phyloP scores from a whole-genome alignment of 2,113 vertebrate genomes.

The Symphodus melops region DNA sequence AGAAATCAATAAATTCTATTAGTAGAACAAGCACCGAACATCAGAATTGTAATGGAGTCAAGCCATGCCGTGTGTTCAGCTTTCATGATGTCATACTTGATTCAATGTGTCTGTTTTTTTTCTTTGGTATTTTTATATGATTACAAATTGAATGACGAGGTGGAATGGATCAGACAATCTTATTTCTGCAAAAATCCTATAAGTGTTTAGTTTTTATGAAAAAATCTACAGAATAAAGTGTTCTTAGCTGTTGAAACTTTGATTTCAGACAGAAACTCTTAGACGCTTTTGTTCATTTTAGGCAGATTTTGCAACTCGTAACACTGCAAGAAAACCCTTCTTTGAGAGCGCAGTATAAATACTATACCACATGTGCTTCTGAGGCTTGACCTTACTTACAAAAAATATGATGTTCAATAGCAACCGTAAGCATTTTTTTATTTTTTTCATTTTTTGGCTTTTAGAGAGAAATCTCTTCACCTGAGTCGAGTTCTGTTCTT shows the following conservation, averaged over 20 bases:
- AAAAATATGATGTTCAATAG: background rate
- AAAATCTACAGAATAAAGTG: background rate
- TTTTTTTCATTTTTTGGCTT: too few species aligned
- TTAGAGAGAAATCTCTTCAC: background rate
- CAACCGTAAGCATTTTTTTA: background rate
- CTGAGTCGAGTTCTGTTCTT: slow-evolving; percentile 12
- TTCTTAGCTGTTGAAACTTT: background rate
- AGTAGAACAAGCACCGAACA: background rate
- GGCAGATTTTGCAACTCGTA: background rate
- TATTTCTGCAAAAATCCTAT: too few species aligned
- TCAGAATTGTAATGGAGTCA: background rate
- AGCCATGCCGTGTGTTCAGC: background rate
- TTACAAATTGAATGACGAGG: background rate
- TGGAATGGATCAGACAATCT: background rate
- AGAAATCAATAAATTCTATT: slow-evolving; percentile 1
- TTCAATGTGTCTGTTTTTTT: background rate
- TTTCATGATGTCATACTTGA: background rate
- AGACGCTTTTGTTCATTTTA: background rate
- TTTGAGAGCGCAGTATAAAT: too few species aligned
- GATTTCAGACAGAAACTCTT: too few species aligned
- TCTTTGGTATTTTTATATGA: background rate
- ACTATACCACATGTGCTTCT: too few species aligned
- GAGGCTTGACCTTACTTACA: background rate
- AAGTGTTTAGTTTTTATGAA: too few species aligned
- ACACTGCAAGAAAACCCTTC: background rate